Conservation (phyloP, 2,797 vertebrate genomes). For the Microhierax caerulescens region DNA sequence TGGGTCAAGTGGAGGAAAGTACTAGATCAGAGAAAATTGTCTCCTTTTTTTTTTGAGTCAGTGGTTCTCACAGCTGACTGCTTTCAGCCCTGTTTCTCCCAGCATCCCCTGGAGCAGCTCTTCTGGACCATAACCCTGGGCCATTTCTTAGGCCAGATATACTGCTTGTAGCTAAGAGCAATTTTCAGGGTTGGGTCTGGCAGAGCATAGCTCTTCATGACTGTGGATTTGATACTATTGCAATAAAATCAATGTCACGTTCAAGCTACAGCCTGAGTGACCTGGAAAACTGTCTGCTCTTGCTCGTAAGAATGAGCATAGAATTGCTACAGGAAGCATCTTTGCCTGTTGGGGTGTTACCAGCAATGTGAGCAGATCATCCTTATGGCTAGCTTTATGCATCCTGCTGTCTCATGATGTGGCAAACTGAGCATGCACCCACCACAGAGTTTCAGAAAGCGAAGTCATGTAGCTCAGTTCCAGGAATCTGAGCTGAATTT, state of each 20-base stretch:
- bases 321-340: not conserved
- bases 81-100: not conserved
- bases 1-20: not conserved
- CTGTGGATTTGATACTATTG: accelerated
- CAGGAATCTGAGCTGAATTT: conserved; percentile 7
- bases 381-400: not conserved
- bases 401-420: not conserved
- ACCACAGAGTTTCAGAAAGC: not conserved
- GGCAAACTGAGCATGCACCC: not conserved
- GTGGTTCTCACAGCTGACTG: not conserved
- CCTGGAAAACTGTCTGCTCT: not conserved
- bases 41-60: not conserved
- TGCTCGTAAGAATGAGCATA: not conserved
- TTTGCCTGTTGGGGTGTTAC: not conserved
- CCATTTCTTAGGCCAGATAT: not conserved
- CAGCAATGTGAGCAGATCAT: not conserved
- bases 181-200: not conserved
- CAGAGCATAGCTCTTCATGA: not conserved
- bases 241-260: not conserved
- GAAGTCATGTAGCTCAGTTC: not conserved
- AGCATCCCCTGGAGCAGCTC: not conserved
- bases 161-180: not conserved
- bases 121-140: not conserved
- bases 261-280: not conserved
- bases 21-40: not conserved